Evolutionary conservation across 1,140 invertebrate species (phyloP), one percentile per base, ranked within the genome.

Genomic region (Chironomus striatipennis): DNA sequence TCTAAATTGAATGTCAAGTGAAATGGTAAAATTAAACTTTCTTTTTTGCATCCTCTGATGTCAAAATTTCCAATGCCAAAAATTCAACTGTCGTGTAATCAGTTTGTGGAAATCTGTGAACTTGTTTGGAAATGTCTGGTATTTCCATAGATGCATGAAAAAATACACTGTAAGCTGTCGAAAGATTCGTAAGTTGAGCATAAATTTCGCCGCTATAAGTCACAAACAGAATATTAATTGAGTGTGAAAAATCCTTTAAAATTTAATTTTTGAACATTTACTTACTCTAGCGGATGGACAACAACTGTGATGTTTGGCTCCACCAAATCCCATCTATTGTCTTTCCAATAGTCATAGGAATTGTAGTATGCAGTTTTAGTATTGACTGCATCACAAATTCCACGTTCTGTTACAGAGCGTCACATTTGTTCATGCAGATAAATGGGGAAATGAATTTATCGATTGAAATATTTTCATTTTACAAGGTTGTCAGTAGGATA

Each of bases 181-280:
- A 87, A 67, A 90, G 83, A 75, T 89, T 89, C n/a, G 89, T 86
- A n/a, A 89, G 84, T 79, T 90, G 88, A 0, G 87, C 86, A 78
- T 90, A 90, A 15, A 89, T 86, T 80, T 90, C 89, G 2, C 89
- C 89, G 78, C 47, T 57, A 10, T 57, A 15, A 57, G 4, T 57
- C 4, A 57, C 9, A 15, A 57, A 57, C 3, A 57, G 12, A 57
- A 12, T 4, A 57, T 57, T 12, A 47, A 47, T 12, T 47, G 43
- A 47, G 8, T 12, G 15, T 47, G 43, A 57, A 47, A 57, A 57
- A 5, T 57, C n/a, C 12, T 47, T 47, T 15, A 5, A 57, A 57
- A 57, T 57, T 34, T 34, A 34, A 34, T 34, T 34, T 2, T 34
- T 34, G 24, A 34, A 2, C 24, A 5, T 34, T 34, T 34, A 34